Base-by-base conservation (phyloP, 2,797 vertebrate genomes). In the Trachops cirrhosus region DNA sequence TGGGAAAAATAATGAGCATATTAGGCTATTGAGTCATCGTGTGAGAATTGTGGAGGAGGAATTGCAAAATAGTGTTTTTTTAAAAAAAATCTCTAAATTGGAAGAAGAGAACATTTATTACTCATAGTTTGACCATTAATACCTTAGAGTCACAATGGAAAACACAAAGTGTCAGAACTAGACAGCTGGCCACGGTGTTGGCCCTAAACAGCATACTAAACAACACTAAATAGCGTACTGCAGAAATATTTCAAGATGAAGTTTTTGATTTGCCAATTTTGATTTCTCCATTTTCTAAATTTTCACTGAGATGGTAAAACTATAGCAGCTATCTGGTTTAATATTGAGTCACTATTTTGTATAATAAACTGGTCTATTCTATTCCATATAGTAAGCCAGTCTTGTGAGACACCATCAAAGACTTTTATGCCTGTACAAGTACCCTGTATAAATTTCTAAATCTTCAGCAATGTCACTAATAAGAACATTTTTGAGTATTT, bases 41-140 rank as follows among this genome's bases (percentile, higher is more conserved):
- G n/a, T 4, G 26, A 21, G 37, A 78, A 24, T 46, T 70, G 24
- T 41, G 4, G 32, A 85, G 59, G 37, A 88, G 59, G 46, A 87
- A 74, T 62, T 59, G 4, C 11, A 95, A 83, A 80, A 14, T 24
- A 79, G 48, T 71, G 22, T 44, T 86, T 57, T 64, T 44, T 11
- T 19, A 46, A 46, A 29, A 78, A 10, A n/a, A 50, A 75, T 3
- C 24, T 89, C 10, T 89, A 77, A 77, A 62, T 52, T 71, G 19
- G 18, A 87, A 93, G 32, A 29, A 75, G 85, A 83, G 32, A 96
- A 29, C 6, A 75, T 79, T 91, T 74, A 71, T 91, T 80, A 71
- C n/a, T 86, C 71, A 37, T 57, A 78, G 39, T 39, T 92, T 94
- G 50, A 48, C 12, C 32, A 39, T 70, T 70, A 93, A 94, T 75